phyloP scores from a whole-genome alignment of 2,797 vertebrate species.

The Antrozous pallidus region DNA sequence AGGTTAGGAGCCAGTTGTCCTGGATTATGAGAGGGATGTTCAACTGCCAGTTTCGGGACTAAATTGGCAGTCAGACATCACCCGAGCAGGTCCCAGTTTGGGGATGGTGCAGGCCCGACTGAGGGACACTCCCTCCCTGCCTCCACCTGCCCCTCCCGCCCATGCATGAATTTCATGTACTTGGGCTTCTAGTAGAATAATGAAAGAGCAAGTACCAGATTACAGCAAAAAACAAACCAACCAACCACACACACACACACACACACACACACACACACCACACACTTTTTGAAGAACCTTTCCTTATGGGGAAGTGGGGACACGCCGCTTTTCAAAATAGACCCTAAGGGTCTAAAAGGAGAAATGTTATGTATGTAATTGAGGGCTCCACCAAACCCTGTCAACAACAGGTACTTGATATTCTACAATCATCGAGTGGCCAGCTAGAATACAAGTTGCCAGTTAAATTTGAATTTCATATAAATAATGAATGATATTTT shows the following conservation, averaged over 20 bases:
- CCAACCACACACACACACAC: too few species aligned
- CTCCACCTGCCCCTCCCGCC: too few species aligned
- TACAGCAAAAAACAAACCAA: background rate
- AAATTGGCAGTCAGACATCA: too few species aligned
- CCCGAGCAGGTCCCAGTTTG: too few species aligned
- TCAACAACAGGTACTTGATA: background rate
- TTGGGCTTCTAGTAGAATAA: background rate
- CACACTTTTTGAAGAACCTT: background rate
- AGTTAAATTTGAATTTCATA: conserved; percentile 4
- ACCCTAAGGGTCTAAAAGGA: background rate
- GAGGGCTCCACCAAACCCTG: background rate
- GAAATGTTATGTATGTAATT: background rate
- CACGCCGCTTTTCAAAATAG: background rate
- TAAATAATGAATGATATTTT: background rate
- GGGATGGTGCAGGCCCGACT: too few species aligned
- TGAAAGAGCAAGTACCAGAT: background rate
- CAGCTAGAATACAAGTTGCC: background rate
- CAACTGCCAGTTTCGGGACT: too few species aligned
- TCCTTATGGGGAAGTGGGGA: background rate
- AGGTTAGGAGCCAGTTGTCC: too few species aligned
- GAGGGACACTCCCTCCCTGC: too few species aligned
- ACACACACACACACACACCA: too few species aligned
- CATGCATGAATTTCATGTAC: too few species aligned
- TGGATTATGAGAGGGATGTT: too few species aligned
- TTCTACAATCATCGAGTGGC: background rate